Percentiles rank a stretch among this genome's conserved stretches.
phyloP scores from a whole-genome alignment of 2,797 vertebrate genomes.

The Ciconia nigra region DNA sequence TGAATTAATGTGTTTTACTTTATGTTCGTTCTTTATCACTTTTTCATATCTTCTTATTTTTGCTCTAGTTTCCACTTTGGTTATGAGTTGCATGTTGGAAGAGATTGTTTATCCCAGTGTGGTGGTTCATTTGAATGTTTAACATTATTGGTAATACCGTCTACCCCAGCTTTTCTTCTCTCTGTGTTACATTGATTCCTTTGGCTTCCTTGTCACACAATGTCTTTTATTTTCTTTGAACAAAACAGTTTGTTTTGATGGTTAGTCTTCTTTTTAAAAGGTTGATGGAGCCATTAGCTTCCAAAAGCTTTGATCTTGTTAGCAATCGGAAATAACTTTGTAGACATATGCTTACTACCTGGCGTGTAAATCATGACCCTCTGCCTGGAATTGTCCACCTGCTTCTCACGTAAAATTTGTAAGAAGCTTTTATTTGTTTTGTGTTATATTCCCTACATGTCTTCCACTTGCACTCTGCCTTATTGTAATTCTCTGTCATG shows the following conservation, averaged over 20 bases:
- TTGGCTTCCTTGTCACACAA: not conserved
- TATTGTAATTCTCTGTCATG: not conserved
- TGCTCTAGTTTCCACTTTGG: not conserved
- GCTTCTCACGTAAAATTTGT: not conserved
- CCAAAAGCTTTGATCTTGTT: not conserved
- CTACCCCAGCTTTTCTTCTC: not conserved
- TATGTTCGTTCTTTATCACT: not conserved
- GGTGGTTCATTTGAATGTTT: not conserved
- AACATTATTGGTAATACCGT: not conserved
- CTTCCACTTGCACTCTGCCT: not conserved
- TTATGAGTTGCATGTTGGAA: not conserved
- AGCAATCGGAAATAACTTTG: not conserved
- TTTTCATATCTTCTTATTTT: not conserved
- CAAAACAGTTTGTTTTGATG: not conserved
- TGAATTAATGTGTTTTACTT: not conserved
- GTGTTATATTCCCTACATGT: not conserved
- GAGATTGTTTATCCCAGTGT: not conserved
- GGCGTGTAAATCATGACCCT: not conserved
- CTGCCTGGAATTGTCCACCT: not conserved
- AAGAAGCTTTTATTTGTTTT: not conserved
- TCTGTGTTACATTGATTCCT: not conserved
- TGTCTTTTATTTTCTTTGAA: not conserved
- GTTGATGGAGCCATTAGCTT: not conserved
- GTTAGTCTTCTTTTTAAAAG: not conserved
- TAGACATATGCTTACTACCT: not conserved